A percentile compares a stretch with the other conserved stretches of the same genome.
phyloP scores from a whole-genome alignment of 1,140 invertebrate species.

The Apocrypta bakeri region DNA sequence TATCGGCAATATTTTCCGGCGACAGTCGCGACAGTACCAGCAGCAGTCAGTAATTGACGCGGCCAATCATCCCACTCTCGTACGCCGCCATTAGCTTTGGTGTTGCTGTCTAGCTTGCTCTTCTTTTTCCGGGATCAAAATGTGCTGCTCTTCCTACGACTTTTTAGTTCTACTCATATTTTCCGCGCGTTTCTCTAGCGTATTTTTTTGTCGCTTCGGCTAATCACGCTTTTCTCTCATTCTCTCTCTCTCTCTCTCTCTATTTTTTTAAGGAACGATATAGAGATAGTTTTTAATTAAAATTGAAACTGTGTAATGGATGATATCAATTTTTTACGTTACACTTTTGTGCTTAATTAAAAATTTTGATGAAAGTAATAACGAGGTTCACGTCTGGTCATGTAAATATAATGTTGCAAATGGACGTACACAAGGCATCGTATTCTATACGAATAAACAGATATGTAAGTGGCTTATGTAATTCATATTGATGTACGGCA shows the following conservation, averaged over 20 bases:
- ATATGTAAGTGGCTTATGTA: too few species aligned
- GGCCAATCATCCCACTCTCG: slow-evolving; percentile 27
- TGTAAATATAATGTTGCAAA: too few species aligned
- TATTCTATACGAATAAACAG: too few species aligned
- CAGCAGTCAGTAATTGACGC: slow-evolving; percentile 31
- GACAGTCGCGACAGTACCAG: not conserved
- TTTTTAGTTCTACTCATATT: not conserved
- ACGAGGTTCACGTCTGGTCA: too few species aligned
- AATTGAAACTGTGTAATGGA: not conserved
- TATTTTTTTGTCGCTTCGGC: not conserved
- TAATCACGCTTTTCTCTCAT: not conserved
- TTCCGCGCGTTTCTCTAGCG: not conserved
- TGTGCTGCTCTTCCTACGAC: not conserved
- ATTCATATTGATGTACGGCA: too few species aligned
- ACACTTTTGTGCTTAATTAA: not conserved
- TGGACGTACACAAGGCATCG: too few species aligned
- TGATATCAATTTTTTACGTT: not conserved
- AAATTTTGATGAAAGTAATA: not conserved
- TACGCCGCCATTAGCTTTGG: not conserved
- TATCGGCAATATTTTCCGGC: slow-evolving; percentile 28
- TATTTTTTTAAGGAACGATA: not conserved
- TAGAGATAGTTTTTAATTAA: not conserved
- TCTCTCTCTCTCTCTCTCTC: too few species aligned
- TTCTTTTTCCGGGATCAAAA: not conserved
- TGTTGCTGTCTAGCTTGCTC: not conserved